Evolutionary conservation across 2,113 vertebrate genomes (phyloP), one percentile per base, ranked within the genome.

Genomic region (Gymnorhina tibicen): DNA sequence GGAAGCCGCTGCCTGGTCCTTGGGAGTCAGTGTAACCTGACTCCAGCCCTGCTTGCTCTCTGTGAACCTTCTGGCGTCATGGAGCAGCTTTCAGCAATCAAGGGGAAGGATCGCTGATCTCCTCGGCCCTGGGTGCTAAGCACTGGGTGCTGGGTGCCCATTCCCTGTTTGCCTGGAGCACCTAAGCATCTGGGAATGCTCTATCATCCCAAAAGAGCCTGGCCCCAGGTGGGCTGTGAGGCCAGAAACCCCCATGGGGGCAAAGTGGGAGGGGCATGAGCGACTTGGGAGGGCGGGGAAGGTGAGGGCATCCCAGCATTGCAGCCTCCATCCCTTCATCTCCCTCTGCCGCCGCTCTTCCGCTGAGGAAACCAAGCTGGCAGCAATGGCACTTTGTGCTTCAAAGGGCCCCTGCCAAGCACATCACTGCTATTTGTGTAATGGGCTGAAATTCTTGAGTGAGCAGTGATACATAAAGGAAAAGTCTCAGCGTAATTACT

Each of bases 221-320:
- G 44, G 24, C 33, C 44, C 56, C 24, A 7, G 44, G 13, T 19
- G 21, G 33, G 27, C 3, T 49, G 11, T 3, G 14, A 80, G 27
- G 66, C 23, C 80, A 88, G 49, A 55, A 92, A 56, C 16, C 27
- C 1, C 0, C 0, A 0, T 1, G 4, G 15, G 27, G 32, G 39
- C 41, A 69, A 66, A 74, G 55, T 42, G 47, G 35, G 50, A 90
- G 10, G 3, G 50, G 16, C 16, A 33, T 0, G 5, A 73, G 33
- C 0, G 0, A 32, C 14, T 66, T 2, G 1, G 1, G 6, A 70
- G 32, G 37, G 68, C 0, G 1, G 47, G 39, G 52, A 77, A 62
- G 17, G 7, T 16, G 39, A 77, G 22, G 27, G 37, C 44, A 79
- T 63, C 58, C 52, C 6, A 3, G 41, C 4, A 0, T 21, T 1